Conservation (phyloP, 2,113 vertebrate genomes). For the Brachyistius frenatus region DNA sequence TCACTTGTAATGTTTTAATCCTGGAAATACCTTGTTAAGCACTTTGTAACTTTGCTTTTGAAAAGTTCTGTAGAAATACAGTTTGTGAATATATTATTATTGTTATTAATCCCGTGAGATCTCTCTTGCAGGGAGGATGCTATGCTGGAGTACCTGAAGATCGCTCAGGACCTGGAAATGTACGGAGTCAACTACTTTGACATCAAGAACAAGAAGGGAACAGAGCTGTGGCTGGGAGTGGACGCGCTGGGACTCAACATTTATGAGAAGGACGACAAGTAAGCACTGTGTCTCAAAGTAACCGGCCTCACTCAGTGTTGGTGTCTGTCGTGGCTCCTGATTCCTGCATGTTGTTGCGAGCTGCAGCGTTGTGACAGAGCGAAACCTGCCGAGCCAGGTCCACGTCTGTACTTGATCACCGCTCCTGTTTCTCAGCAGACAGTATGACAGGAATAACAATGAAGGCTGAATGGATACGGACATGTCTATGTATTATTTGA, state of each 20-base stretch:
- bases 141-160: slow-evolving; percentile 98
- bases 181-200: slow-evolving; percentile 99
- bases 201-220: slow-evolving; percentile 99
- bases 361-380: slow-evolving; percentile 17
- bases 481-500: background rate
- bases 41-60: no score
- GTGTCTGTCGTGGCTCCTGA: background rate
- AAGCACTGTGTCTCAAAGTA: slow-evolving; percentile 69
- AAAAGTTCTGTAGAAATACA: no score
- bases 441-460: slow-evolving; percentile 39
- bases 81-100: no score
- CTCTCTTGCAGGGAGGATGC: slow-evolving; percentile 87
- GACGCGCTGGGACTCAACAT: slow-evolving; percentile 97
- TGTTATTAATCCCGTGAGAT: no score
- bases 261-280: slow-evolving; percentile 97
- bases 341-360: background rate
- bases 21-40: no score
- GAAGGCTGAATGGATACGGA: slow-evolving; percentile 2
- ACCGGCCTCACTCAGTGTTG: background rate
- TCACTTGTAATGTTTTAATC: no score
- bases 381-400: slow-evolving; percentile 50
- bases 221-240: slow-evolving; percentile 95
- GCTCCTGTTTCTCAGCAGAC: slow-evolving; percentile 46
- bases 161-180: slow-evolving; percentile 98
- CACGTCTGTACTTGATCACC: slow-evolving; percentile 40